A percentile compares a stretch with the other conserved stretches of the same genome.
These are phyloP conservation scores for Scomber colias DNA, from an alignment of 2,113 vertebrate species.

Conservation along the genomic window DNA sequence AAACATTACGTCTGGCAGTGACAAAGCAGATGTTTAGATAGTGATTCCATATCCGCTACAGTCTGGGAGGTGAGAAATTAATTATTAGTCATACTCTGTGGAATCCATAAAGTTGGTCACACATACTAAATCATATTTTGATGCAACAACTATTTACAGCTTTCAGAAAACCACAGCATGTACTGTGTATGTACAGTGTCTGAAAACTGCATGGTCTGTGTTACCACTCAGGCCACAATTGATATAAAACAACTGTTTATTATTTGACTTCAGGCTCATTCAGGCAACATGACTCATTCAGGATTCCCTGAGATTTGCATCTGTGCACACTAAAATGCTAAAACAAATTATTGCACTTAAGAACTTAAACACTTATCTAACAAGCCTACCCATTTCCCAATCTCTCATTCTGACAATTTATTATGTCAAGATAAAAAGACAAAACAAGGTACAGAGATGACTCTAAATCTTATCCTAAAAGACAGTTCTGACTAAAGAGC, in stretches of 20 bases:
- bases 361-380: slow-evolving; percentile 18
- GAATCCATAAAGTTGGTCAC: slow-evolving; percentile 15
- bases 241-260: slow-evolving; percentile 5
- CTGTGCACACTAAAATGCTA: background rate
- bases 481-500: slow-evolving; percentile 34
- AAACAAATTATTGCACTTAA: background rate
- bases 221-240: background rate
- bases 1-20: slow-evolving; percentile 21
- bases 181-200: background rate
- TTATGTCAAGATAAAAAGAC: slow-evolving; percentile 32
- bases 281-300: background rate
- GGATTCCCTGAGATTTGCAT: slow-evolving; percentile 2
- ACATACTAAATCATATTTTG: slow-evolving; percentile 36
- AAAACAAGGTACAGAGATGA: slow-evolving; percentile 38
- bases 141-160: background rate
- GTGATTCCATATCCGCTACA: slow-evolving; percentile 22
- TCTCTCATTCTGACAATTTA: slow-evolving; percentile 29
- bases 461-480: slow-evolving; percentile 54
- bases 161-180: background rate
- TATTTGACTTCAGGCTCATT: slow-evolving; percentile 18
- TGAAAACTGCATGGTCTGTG: background rate
- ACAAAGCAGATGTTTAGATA: slow-evolving; percentile 39
- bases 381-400: slow-evolving; percentile 19
- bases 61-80: slow-evolving; percentile 36
- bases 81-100: slow-evolving; percentile 43